Percentiles rank a stretch among this genome's conserved stretches.
Evolutionary conservation across 1,140 invertebrate genomes (phyloP).

Genomic region (Drosophila nigrodunni): DNA sequence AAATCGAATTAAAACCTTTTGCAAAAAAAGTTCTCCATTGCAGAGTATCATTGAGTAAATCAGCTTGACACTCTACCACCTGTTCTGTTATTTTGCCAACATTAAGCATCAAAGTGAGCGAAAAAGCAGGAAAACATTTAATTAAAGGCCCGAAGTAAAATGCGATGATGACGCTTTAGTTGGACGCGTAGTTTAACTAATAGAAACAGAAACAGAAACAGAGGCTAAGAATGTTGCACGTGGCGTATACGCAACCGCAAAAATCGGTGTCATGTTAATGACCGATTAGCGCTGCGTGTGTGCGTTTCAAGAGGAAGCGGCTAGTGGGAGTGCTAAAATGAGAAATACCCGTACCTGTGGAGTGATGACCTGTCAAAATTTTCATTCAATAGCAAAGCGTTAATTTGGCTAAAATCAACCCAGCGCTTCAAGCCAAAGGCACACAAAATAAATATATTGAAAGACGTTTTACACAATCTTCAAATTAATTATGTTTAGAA

Average conservation of each 20-base stretch:
- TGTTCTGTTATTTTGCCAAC: constrained; percentile 12
- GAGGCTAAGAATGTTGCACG: constrained; percentile 17
- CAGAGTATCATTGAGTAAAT: background rate
- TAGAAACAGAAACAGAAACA: background rate
- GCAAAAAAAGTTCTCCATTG: background rate
- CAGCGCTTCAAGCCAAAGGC: background rate
- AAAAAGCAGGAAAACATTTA: constrained; percentile 49
- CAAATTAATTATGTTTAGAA: background rate
- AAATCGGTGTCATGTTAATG: constrained; percentile 79
- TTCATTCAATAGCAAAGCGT: constrained; percentile 22
- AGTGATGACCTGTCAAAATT: constrained; percentile 28
- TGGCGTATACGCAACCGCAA: constrained; percentile 61
- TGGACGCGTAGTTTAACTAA: constrained; percentile 3
- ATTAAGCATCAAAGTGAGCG: constrained; percentile 46
- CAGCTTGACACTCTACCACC: background rate
- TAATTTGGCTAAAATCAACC: background rate
- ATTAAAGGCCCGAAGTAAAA: constrained; percentile 41
- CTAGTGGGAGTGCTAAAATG: constrained; percentile 19
- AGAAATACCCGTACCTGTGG: background rate
- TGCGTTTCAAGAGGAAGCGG: background rate
- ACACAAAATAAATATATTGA: background rate
- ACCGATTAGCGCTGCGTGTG: constrained; percentile 69
- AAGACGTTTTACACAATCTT: background rate
- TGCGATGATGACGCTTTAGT: constrained; percentile 19
- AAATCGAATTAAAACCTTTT: too few relatives aligned